Base-by-base conservation (phyloP, 92 coral and sea anemone genomes). In the Galaxea fascicularis region DNA sequence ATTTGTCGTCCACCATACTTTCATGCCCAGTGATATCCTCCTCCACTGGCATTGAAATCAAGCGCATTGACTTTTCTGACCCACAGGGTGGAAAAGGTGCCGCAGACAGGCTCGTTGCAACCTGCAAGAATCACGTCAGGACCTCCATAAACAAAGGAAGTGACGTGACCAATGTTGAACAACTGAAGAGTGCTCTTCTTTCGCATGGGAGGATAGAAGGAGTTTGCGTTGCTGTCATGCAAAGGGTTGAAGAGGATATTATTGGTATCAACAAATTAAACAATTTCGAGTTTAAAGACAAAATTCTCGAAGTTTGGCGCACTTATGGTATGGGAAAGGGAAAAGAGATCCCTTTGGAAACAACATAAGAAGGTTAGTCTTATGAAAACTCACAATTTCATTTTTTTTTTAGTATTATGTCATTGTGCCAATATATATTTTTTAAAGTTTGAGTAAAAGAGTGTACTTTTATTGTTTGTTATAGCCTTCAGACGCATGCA, bases 301-400 rank as follows among this genome's bases (percentile, higher is more conserved):
- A 81, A 4, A 69, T 17, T 45, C 14, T 71, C 56, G 59, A 49
- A 69, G 58, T 79, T 21, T 86, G 86, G 80, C 69, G 80, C 31
- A 80, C 86, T 44, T 86, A 79, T 70, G 76, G 57, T 24, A 80
- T 79, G 15, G 86, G 86, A 64, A 62, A 39, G 17, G 89, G 89
- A 14, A 85, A 85, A 68, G 54, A 51, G 57, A 85, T 86, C 60
- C 14, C 73, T 41, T 47, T 68, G 64, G 90, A 86, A 20, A 85
- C 66, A 15, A 10, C 85, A 21, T 66, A 46, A 75, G 28, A 44
- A 46, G 84, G 89, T 85, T 25, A 60, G 26, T 60, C 26, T 60
- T 17, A 20, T 60, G 66, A 17, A 22, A 60, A 60, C 22, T 17
- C 26, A 60, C 66, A 60, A 58, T 20, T 60, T 60, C 66, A 60